Conservation (phyloP, 2,888 invertebrate species). For the Dasysyrphus albostriatus region DNA sequence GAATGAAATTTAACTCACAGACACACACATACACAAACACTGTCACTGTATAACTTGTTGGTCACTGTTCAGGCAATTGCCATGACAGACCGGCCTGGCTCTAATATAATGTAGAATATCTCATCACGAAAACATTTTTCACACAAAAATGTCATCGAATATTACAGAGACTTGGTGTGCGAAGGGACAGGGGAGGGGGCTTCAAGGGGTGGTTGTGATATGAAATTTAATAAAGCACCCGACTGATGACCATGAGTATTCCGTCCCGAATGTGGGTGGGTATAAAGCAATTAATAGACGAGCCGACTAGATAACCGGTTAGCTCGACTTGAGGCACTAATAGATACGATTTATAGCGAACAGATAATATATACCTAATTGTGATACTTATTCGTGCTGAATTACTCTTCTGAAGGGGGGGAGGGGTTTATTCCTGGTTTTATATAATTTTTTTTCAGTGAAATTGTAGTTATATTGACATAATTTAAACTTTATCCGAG, state of each 20-base stretch:
- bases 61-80: constrained; percentile 48
- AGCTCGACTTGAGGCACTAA: neutral
- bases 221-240: constrained; percentile 55
- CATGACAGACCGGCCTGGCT: neutral
- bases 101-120: neutral
- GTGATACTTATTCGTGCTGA: neutral
- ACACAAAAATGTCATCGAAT: constrained; percentile 35
- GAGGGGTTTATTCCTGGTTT: neutral
- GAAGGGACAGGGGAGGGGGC: neutral
- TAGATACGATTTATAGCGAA: neutral
- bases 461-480: neutral
- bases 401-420: no score
- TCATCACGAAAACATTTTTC: constrained; percentile 47
- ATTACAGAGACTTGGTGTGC: neutral
- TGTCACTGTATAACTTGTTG: constrained; percentile 26
- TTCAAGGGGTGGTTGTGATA: neutral
- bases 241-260: constrained; percentile 19
- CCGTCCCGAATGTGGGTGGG: constrained; percentile 54
- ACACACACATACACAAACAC: constrained; percentile 3
- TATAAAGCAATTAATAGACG: constrained; percentile 34
- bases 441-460: neutral
- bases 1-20: constrained; percentile 50
- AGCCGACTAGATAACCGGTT: constrained; percentile 25
- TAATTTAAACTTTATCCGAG: neutral
- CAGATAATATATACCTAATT: neutral